A percentile compares a stretch with the other conserved stretches of the same genome.
Evolutionary conservation across 2,888 invertebrate species (phyloP).

Genomic region (Ectemnius continuus): DNA sequence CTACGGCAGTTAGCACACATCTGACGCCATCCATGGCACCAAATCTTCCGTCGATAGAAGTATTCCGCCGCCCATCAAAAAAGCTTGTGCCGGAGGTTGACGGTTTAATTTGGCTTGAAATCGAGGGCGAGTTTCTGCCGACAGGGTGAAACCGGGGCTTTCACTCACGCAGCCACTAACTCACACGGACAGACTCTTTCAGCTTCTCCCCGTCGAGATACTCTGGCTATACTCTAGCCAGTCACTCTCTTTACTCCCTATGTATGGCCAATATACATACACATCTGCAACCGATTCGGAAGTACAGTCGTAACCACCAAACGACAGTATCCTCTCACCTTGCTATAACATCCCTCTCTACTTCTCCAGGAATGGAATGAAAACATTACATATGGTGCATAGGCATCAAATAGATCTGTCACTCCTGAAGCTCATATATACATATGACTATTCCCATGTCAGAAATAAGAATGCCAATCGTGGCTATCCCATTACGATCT

Average conservation of each 20-base stretch:
- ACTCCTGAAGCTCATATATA: no score
- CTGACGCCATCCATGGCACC: conserved; percentile 7
- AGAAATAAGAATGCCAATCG: no score
- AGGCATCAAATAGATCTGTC: no score
- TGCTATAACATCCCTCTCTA: no score
- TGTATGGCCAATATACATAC: conserved; percentile 60
- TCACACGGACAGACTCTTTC: conserved; percentile 15
- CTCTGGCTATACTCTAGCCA: background rate
- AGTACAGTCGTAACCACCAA: conserved; percentile 53
- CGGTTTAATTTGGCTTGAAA: conserved; percentile 55
- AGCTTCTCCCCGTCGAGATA: conserved; percentile 25
- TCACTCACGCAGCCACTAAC: background rate
- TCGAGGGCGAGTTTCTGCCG: background rate
- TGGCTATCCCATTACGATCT: no score
- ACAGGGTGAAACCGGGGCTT: no score
- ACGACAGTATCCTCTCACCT: conserved; percentile 37
- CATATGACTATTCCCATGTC: no score
- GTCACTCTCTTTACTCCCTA: conserved; percentile 47
- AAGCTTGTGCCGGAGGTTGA: conserved; percentile 23
- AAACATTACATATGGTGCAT: conserved; percentile 5
- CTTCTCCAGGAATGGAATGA: no score
- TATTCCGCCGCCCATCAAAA: conserved; percentile 6
- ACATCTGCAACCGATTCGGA: conserved; percentile 27
- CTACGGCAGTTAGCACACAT: conserved; percentile 4
- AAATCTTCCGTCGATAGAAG: conserved; percentile 23